Percentiles rank a stretch among this genome's conserved stretches.
phyloP scores from a whole-genome alignment of 2,113 vertebrate genomes.

The Stercorarius parasiticus region DNA sequence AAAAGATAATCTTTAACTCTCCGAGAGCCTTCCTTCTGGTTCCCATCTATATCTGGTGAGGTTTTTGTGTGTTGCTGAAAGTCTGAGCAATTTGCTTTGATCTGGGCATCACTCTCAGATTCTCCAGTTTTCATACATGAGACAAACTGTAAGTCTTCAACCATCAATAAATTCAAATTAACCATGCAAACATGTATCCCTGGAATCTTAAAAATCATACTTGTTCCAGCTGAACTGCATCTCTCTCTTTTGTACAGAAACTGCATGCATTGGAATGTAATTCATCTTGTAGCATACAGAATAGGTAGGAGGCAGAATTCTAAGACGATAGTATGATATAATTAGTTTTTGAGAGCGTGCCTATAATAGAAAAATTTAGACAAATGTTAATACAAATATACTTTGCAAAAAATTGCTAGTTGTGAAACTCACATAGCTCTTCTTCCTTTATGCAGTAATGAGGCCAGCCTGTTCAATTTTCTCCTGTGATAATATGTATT shows the following conservation, averaged over 20 bases:
- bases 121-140: background rate
- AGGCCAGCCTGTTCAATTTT: background rate
- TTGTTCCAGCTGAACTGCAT: background rate
- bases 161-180: background rate
- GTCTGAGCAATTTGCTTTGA: background rate
- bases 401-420: background rate
- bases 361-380: background rate
- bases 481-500: background rate
- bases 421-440: background rate
- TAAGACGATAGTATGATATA: background rate
- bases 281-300: background rate
- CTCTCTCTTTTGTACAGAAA: background rate
- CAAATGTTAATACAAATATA: background rate
- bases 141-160: background rate
- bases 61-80: background rate
- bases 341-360: background rate
- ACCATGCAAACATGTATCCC: background rate
- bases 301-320: background rate
- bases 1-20: background rate
- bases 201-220: background rate
- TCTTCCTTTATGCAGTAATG: background rate
- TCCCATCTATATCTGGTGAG: accelerated
- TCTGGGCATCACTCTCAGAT: background rate
- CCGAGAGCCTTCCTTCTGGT: background rate
- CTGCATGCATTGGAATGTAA: background rate